These are phyloP conservation scores for Zaprionus kolodkinae DNA, from an alignment of 1,140 invertebrate genomes.

Conservation along the genomic window DNA sequence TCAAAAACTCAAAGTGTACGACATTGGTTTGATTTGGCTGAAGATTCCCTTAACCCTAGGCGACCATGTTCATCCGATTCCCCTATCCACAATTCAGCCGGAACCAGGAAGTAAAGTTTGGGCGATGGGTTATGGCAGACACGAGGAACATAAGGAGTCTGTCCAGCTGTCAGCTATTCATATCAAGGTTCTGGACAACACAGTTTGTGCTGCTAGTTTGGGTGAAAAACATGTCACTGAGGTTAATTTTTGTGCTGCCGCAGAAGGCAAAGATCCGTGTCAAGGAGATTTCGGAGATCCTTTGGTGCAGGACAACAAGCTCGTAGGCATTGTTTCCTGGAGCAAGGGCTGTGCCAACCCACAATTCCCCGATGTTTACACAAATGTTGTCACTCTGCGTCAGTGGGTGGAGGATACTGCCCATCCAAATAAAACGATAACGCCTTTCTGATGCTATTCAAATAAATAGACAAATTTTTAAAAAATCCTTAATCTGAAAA, in stretches of 20 bases:
- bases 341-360: slow-evolving; percentile 15
- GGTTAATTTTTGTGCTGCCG: slow-evolving; percentile 7
- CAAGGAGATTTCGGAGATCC: slow-evolving; percentile 25
- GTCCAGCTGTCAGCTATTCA: too few relatives aligned
- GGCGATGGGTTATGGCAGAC: background rate
- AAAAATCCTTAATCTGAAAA: too few relatives aligned
- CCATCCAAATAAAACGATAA: background rate
- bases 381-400: slow-evolving; percentile 14
- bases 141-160: background rate
- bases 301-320: background rate
- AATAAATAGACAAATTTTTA: too few relatives aligned
- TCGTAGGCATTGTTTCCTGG: slow-evolving; percentile 41
- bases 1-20: background rate
- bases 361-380: slow-evolving; percentile 21
- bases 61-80: background rate
- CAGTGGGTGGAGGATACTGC: slow-evolving; percentile 14
- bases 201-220: background rate
- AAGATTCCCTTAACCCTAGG: background rate
- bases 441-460: background rate
- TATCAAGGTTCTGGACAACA: background rate
- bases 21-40: background rate
- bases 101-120: background rate
- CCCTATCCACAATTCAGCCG: background rate
- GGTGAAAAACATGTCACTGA: background rate
- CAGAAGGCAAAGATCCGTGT: slow-evolving; percentile 9